Base-by-base conservation (phyloP, 2,888 invertebrate species). In the Metellina segmentata region DNA sequence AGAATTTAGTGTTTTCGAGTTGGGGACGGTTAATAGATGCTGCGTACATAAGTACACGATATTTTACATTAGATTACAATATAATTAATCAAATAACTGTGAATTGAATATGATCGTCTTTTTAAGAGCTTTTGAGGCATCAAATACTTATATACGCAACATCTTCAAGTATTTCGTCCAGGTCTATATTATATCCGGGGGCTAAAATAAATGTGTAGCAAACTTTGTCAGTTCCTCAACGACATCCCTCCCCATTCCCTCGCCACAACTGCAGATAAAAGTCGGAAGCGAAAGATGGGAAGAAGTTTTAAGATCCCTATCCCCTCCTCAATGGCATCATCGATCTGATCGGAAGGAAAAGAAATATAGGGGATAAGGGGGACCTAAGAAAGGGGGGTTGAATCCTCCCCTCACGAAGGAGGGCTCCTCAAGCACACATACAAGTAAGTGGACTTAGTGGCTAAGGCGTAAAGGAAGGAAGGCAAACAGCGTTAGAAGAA, bases 301-400 rank as follows among this genome's bases (percentile, higher is more conserved):
- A 72, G 77, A 61, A 34, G 71, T 87, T 78, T 87, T 87, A 81
- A 87, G 87, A 87, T 79, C 81, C 72, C 51, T 53, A 19, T 74
- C 83, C 82, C 69, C 49, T 9, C 49, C 48, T 19, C 49, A 52
- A 74, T 74, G 53, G 51, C 52, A 53, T 48, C 87, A 87, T 87
- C 79, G 87, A 87, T 87, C 87, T 79, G 87, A 87, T 87, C 79
- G 53, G 53, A 79, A 71, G 87, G 75, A 61, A 85, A 19, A 74
- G 52, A 74, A 20, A 83, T 51, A 72, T 51, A 19, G 74, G 78
- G 34, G 78, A 77, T 61, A 72, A 69, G 70, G 81, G n/a, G 81
- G 81, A 19, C 81, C 34, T 81, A 72, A 81, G 81, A 87, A 87
- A 72, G 52, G 51, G 72, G 72, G 48, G 8, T 6, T 53, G 1